Evolutionary conservation across 53 echinoderm and acorn worm genomes (phyloP).

Genomic region (Echinometra lucunter): DNA sequence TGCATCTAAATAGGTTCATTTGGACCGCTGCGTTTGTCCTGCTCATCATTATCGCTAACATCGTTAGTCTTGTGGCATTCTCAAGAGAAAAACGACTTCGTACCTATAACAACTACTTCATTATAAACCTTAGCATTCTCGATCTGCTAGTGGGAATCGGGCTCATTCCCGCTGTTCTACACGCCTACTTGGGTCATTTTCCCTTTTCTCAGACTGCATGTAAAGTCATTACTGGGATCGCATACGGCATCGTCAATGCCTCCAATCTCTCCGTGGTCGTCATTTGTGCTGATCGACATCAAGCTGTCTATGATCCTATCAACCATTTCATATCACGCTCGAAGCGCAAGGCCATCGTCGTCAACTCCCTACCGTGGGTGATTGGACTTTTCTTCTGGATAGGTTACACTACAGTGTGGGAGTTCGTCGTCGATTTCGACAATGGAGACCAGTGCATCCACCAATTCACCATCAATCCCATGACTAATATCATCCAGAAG

Average conservation of each 20-base stretch:
- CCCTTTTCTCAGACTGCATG: not conserved
- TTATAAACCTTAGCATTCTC: constrained; percentile 7
- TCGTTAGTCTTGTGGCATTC: constrained; percentile 17
- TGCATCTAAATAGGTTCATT: not conserved
- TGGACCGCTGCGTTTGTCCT: not conserved
- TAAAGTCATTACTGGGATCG: not conserved
- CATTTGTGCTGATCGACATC: constrained; percentile 56
- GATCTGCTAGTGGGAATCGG: not conserved
- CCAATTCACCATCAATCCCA: not conserved
- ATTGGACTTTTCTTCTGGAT: constrained; percentile 38
- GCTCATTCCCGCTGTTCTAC: not conserved
- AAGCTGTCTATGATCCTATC: constrained; percentile 51
- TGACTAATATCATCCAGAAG: not conserved
- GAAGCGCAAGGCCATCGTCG: constrained; percentile 38
- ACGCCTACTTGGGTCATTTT: not conserved
- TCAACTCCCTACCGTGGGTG: constrained; percentile 50
- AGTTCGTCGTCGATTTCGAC: constrained; percentile 57
- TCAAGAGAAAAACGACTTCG: constrained; percentile 1
- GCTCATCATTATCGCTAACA: constrained; percentile 18
- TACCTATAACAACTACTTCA: constrained; percentile 38
- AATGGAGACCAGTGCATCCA: constrained; percentile 19
- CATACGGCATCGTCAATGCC: not conserved
- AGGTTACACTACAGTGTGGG: constrained; percentile 22
- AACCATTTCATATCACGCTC: constrained; percentile 52
- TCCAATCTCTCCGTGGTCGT: constrained; percentile 49